Evolutionary conservation across 2,797 vertebrate genomes (phyloP).

Genomic region (Cyclura pinguis): DNA sequence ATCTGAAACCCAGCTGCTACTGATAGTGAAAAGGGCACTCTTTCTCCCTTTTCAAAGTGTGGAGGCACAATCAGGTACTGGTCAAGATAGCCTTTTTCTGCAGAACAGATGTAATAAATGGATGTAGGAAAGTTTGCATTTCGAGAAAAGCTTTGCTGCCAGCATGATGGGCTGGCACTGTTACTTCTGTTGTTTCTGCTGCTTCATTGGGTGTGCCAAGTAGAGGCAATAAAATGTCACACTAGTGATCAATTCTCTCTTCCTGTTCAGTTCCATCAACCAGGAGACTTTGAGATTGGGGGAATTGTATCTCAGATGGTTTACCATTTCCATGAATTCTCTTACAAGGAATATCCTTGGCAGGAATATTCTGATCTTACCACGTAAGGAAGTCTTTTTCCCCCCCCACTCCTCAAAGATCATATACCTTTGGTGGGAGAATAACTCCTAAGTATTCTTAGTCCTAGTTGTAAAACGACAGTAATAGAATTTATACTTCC

Average conservation of each 20-base stretch:
- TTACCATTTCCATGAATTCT: background rate
- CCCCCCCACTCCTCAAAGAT: background rate
- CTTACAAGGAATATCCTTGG: background rate
- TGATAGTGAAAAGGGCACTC: no score
- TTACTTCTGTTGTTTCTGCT: background rate
- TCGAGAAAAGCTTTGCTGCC: background rate
- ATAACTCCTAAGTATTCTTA: no score
- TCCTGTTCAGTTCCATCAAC: conserved; percentile 11
- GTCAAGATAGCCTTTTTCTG: background rate
- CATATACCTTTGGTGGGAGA: no score
- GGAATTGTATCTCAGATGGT: conserved; percentile 8
- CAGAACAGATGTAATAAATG: fast-evolving
- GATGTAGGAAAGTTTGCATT: background rate
- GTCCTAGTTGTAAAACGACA: no score
- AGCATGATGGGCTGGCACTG: background rate
- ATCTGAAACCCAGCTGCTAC: no score
- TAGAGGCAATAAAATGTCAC: background rate
- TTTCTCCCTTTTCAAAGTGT: no score
- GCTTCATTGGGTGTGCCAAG: background rate
- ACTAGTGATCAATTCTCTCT: background rate
- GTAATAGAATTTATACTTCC: no score
- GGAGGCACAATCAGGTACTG: fast-evolving
- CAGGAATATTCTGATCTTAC: background rate
- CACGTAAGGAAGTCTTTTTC: background rate
- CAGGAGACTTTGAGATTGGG: background rate